phyloP scores from a whole-genome alignment of 2,888 invertebrate genomes.

The Arge pagana region DNA sequence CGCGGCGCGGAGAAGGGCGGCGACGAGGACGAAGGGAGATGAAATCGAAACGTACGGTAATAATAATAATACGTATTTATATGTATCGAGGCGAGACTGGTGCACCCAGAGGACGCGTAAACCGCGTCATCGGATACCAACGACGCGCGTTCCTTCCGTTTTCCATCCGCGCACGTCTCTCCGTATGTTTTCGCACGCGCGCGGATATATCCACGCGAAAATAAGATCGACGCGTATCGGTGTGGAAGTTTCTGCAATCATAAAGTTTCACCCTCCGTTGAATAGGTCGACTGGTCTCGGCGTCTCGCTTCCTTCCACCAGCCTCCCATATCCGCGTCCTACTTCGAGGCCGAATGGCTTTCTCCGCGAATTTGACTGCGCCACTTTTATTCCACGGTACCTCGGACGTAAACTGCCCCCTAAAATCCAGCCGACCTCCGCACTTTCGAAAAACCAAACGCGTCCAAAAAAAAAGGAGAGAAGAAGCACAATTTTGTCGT shows the following conservation, averaged over 20 bases:
- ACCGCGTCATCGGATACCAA: conserved; percentile 26
- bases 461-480: too few relatives aligned
- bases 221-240: not conserved
- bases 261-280: conserved; percentile 8
- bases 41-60: too few relatives aligned
- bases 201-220: not conserved
- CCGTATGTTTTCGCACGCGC: too few relatives aligned
- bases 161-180: not conserved
- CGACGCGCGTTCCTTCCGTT: not conserved
- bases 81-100: too few relatives aligned
- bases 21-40: too few relatives aligned
- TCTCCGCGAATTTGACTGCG: conserved; percentile 15
- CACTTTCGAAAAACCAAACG: conserved; percentile 16
- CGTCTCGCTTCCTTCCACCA: too few relatives aligned
- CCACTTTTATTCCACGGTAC: conserved; percentile 8
- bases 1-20: too few relatives aligned
- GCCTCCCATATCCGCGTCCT: too few relatives aligned
- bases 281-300: not conserved
- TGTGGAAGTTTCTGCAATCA: too few relatives aligned
- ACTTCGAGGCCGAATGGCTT: not conserved
- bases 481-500: too few relatives aligned
- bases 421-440: conserved; percentile 16
- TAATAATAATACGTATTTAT: too few relatives aligned
- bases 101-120: conserved; percentile 56
- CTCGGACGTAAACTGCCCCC: conserved; percentile 17